A percentile compares a stretch with the other conserved stretches of the same genome.
phyloP scores from a whole-genome alignment of 2,797 vertebrate genomes.

The Valencia hispanica region DNA sequence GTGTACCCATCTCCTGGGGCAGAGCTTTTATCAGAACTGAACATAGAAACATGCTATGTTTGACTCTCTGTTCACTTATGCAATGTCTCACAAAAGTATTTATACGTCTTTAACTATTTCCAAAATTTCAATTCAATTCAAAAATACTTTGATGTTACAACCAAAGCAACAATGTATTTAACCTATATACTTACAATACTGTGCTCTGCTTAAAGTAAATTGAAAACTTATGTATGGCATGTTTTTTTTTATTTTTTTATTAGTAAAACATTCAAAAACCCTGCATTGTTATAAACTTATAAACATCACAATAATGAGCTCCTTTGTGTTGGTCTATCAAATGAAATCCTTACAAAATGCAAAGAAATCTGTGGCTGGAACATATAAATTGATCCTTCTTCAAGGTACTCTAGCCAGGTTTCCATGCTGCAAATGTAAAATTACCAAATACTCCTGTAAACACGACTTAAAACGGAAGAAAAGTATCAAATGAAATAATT shows the following conservation, averaged over 20 bases:
- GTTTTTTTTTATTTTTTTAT: not conserved
- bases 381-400: not conserved
- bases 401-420: not conserved
- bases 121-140: not conserved
- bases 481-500: not conserved
- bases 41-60: not conserved
- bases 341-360: not conserved
- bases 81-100: not conserved
- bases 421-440: not conserved
- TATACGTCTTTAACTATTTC: not conserved
- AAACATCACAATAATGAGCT: not conserved
- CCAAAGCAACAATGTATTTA: not conserved
- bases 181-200: not conserved
- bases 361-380: not conserved
- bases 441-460: not conserved
- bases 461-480: not conserved
- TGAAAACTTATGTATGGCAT: not conserved
- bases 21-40: not conserved
- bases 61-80: not conserved
- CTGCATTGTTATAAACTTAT: too few species aligned
- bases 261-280: not conserved
- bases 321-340: not conserved
- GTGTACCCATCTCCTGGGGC: not conserved
- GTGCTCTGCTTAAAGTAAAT: not conserved
- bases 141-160: not conserved